A percentile compares a stretch with the other conserved stretches of the same genome.
Evolutionary conservation across 2,888 invertebrate species (phyloP).

Genomic region (Anagyrus pseudococci): DNA sequence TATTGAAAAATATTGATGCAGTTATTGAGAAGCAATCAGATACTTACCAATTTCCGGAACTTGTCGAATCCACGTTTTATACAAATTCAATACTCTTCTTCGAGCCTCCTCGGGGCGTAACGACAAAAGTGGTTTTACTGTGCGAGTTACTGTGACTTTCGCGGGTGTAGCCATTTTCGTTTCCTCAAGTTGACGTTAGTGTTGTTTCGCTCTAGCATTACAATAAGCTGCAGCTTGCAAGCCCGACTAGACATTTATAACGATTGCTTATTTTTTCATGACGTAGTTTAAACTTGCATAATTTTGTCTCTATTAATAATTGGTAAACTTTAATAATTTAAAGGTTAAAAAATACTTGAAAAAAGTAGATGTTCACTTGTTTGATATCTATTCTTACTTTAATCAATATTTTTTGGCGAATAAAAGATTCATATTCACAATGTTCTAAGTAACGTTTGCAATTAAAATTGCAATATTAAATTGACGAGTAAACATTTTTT

Average conservation of each 20-base stretch:
- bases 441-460: background rate
- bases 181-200: background rate
- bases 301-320: too few species aligned
- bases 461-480: background rate
- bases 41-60: slow-evolving; percentile 84
- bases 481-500: background rate
- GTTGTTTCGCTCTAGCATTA: background rate
- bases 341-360: too few species aligned
- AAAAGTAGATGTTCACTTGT: too few species aligned
- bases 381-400: too few species aligned
- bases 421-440: too few species aligned
- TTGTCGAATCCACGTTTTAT: slow-evolving; percentile 94
- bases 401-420: too few species aligned
- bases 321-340: too few species aligned
- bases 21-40: slow-evolving; percentile 17
- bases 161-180: slow-evolving; percentile 30
- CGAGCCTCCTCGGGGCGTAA: slow-evolving; percentile 78
- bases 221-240: background rate
- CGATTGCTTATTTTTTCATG: too few species aligned
- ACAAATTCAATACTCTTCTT: slow-evolving; percentile 83
- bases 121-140: slow-evolving; percentile 88
- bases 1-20: slow-evolving; percentile 42
- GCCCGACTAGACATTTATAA: too few species aligned
- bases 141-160: slow-evolving; percentile 47
- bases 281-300: too few species aligned